These are phyloP conservation scores for Mormyrus proboscirostris DNA, from an alignment of 2,797 vertebrate genomes.

Conservation along the genomic window DNA sequence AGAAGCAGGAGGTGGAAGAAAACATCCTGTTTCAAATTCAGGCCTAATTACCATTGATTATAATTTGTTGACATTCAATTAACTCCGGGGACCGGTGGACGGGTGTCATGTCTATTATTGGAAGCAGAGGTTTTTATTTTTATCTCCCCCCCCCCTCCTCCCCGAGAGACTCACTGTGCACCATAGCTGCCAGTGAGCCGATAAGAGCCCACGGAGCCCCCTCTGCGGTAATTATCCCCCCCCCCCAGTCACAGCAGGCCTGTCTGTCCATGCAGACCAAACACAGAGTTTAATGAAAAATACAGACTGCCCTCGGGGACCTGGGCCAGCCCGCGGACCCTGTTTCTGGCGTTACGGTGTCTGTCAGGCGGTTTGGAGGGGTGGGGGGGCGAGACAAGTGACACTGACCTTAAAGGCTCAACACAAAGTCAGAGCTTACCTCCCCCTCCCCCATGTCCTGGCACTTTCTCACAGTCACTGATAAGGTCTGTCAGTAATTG, in stretches of 20 bases:
- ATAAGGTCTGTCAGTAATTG: neutral
- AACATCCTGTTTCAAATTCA: conserved; percentile 1
- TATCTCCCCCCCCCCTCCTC: neutral
- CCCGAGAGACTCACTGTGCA: neutral
- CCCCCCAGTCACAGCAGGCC: neutral
- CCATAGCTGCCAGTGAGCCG: neutral
- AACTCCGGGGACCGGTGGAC: conserved; percentile 19
- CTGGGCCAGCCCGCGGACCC: neutral
- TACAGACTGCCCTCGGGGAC: neutral
- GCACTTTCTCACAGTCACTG: neutral
- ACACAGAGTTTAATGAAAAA: neutral
- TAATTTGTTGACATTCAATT: conserved; percentile 38
- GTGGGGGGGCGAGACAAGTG: neutral
- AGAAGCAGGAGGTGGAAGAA: neutral
- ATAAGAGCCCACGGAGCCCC: neutral
- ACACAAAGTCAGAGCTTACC: neutral
- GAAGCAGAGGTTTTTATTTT: neutral
- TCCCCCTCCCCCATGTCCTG: neutral
- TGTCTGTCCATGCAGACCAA: neutral
- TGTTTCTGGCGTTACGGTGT: neutral
- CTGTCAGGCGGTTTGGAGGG: neutral
- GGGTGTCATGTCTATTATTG: conserved; percentile 22
- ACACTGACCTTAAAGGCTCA: neutral
- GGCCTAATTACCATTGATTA: conserved; percentile 36
- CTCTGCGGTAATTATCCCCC: neutral